Evolutionary conservation across 2,113 vertebrate genomes (phyloP).

Genomic region (Pungitius pungitius): DNA sequence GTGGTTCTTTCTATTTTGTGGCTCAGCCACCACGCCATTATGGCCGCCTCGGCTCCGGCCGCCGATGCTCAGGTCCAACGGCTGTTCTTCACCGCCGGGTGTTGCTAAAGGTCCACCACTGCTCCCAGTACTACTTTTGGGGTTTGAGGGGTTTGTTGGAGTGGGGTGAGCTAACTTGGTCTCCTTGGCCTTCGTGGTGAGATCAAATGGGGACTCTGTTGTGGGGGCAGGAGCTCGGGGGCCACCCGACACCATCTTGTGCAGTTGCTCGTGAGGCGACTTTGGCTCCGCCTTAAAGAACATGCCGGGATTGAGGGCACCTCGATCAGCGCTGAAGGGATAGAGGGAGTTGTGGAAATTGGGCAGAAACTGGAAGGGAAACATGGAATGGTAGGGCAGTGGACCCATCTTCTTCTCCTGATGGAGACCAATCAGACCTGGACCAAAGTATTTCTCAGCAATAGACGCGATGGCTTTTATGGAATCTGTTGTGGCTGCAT

Average conservation of each 20-base stretch:
- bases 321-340: slow-evolving; percentile 88
- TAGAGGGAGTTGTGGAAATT: slow-evolving; percentile 95
- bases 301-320: slow-evolving; percentile 87
- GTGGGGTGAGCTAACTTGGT: slow-evolving; percentile 80
- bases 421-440: slow-evolving; percentile 95
- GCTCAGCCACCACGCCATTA: slow-evolving; percentile 85
- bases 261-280: slow-evolving; percentile 90
- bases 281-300: slow-evolving; percentile 97
- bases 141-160: slow-evolving; percentile 77
- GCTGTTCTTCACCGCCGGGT: slow-evolving; percentile 89
- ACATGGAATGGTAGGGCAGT: slow-evolving; percentile 94
- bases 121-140: slow-evolving; percentile 66
- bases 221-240: slow-evolving; percentile 70
- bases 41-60: slow-evolving; percentile 90
- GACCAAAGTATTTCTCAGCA: slow-evolving; percentile 98
- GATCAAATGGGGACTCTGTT: slow-evolving; percentile 93
- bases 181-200: slow-evolving; percentile 96
- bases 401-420: slow-evolving; percentile 97
- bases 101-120: slow-evolving; percentile 65
- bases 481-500: slow-evolving; percentile 91
- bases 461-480: slow-evolving; percentile 99
- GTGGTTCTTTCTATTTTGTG: slow-evolving; percentile 88
- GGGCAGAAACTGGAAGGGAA: slow-evolving; percentile 96
- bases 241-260: slow-evolving; percentile 81
- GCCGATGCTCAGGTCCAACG: slow-evolving; percentile 95